Evolutionary conservation across 37 sponge, comb jelly and placozoan genomes (phyloP).

Genomic region (Bolinopsis microptera): DNA sequence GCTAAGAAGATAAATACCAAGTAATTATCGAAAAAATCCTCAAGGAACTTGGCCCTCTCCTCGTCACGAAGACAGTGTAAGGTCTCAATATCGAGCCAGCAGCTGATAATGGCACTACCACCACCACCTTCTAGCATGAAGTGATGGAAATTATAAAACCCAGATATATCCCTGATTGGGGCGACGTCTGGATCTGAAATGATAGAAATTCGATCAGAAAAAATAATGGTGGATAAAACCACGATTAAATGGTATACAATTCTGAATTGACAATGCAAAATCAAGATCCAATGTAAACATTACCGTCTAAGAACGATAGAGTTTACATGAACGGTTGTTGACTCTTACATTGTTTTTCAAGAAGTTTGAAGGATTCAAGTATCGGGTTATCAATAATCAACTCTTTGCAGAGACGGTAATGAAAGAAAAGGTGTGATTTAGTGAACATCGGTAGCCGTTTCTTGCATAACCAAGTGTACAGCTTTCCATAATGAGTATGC

Average conservation of each 20-base stretch:
- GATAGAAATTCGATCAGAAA: too few species aligned
- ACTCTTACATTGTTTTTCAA: slow-evolving; percentile 29
- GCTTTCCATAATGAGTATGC: slow-evolving; percentile 31
- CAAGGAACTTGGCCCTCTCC: not conserved
- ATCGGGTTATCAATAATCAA: not conserved
- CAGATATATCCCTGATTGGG: not conserved
- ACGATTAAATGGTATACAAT: too few species aligned
- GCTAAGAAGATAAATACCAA: too few species aligned
- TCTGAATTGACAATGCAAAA: too few species aligned
- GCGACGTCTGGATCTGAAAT: slow-evolving; percentile 27
- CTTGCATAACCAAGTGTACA: not conserved
- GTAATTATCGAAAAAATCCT: slow-evolving; percentile 17
- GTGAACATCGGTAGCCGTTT: slow-evolving; percentile 24
- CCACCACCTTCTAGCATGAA: not conserved
- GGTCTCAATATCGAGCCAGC: slow-evolving; percentile 51
- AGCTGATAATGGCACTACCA: not conserved
- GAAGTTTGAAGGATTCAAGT: not conserved
- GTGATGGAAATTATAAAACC: slow-evolving; percentile 54
- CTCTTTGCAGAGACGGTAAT: slow-evolving; percentile 30
- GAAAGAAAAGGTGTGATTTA: not conserved
- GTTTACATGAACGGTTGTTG: too few species aligned
- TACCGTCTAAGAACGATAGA: too few species aligned
- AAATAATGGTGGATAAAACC: too few species aligned
- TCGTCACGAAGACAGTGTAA: not conserved
- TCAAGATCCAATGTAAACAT: too few species aligned